Evolutionary conservation across 2,888 invertebrate species (phyloP), one percentile per base, ranked within the genome.

Genomic region (Eutolmus rufibarbis): DNA sequence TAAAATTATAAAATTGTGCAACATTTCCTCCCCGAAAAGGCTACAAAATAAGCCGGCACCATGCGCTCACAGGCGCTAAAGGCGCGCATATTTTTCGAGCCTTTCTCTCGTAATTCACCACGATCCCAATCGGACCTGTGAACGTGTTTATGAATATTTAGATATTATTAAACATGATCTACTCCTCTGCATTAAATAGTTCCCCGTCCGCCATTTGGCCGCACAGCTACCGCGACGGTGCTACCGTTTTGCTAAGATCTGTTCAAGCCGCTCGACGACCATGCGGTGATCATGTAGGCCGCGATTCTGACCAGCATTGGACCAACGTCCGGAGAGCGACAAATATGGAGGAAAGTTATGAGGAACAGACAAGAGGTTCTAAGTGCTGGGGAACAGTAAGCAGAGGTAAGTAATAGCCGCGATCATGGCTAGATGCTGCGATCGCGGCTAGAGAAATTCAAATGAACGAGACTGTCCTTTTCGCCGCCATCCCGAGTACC

Each of bases 61-160:
- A 14, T 74, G 74, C 19, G n/a, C 56, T 19, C 28, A 28, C 28
- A 66, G 66, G 34, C 76, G 76, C 37, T 76, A 76, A 76, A 28
- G 19, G 37, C 16, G 37, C 19, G n/a, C 76, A 66, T 66, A 66
- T 8, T 66, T 76, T 76, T 40, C 37, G 76, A 37, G 16, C 76
- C 76, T 43, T 78, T 43, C 78, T 78, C 43, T 46, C 40, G 43
- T 78, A 78, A 78, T 46, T 78, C 78, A 40, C 28, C 19, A 46
- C 28, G 43, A 78, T 78, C 40, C 43, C 78, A 78, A 78, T 78
- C 78, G 37, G 78, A 76, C 76, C 78, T 46, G 43, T 1, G 40
- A 78, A 78, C 78, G 43, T 78, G 78, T 78, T 78, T 43, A 78
- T 78, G 43, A 78, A 78, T 78, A 78, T 78, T 78, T 78, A 78